Conservation (phyloP, 2,888 invertebrate genomes). For the Perizoma affinitatum region DNA sequence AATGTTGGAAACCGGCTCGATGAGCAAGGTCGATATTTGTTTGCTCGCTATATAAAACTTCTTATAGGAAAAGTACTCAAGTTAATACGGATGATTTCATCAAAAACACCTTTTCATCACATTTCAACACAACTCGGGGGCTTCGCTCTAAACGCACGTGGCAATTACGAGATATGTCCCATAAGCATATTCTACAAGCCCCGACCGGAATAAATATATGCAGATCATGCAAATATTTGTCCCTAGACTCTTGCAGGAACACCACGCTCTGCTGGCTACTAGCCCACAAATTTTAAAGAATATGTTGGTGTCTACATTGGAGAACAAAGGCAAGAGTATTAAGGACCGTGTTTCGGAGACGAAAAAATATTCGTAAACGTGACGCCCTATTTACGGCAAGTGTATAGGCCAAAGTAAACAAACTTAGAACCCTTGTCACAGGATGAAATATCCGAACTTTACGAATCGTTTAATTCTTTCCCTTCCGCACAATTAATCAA, state of each 20-base stretch:
- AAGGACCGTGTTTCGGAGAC: constrained; percentile 5
- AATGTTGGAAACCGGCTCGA: constrained; percentile 5
- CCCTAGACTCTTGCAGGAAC: too few species aligned
- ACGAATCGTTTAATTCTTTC: constrained; percentile 31
- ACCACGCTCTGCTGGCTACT: too few species aligned
- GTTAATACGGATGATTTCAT: neutral
- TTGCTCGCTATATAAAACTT: constrained; percentile 8
- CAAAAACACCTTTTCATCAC: too few species aligned
- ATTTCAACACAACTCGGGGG: too few species aligned
- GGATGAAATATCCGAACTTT: constrained; percentile 32
- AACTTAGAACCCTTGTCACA: constrained; percentile 36
- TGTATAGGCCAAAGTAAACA: constrained; percentile 38
- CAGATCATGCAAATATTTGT: too few species aligned
- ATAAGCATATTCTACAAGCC: too few species aligned
- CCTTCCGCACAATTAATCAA: constrained; percentile 27
- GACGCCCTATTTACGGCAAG: constrained; percentile 34
- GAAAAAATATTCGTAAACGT: constrained; percentile 20
- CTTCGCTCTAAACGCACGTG: too few species aligned
- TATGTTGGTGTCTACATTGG: neutral
- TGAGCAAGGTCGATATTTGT: constrained; percentile 17
- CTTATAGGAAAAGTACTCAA: constrained; percentile 1
- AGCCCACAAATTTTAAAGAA: neutral
- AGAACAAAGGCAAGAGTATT: constrained; percentile 1
- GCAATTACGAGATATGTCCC: too few species aligned
- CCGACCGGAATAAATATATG: too few species aligned